Evolutionary conservation across 2,888 invertebrate species (phyloP).

Genomic region (Toxonevra muliebris): DNA sequence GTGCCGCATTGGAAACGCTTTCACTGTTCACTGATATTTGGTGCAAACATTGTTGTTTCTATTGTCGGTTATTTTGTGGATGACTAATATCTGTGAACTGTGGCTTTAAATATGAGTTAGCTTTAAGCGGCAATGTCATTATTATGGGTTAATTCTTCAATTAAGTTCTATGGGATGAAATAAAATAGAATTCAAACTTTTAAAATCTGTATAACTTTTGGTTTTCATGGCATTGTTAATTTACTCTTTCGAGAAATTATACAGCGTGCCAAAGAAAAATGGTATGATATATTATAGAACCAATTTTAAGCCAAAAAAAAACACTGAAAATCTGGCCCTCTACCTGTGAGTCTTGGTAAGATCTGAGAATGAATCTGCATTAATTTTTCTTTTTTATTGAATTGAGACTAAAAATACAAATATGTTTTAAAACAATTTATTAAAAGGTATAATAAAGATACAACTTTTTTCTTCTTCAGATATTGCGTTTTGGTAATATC

Average conservation of each 20-base stretch:
- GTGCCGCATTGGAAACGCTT: background rate
- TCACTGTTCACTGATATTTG: background rate
- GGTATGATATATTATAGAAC: too few relatives aligned
- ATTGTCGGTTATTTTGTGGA: background rate
- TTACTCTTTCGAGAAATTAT: too few relatives aligned
- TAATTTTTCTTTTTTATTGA: too few relatives aligned
- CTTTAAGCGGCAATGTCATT: too few relatives aligned
- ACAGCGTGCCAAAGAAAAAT: too few relatives aligned
- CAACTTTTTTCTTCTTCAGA: constrained; percentile 11
- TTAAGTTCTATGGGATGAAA: background rate
- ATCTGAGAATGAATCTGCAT: too few relatives aligned
- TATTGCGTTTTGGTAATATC: constrained; percentile 17
- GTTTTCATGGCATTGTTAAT: too few relatives aligned
- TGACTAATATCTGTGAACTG: background rate
- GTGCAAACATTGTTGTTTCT: background rate
- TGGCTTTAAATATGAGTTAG: background rate
- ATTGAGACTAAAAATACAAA: too few relatives aligned
- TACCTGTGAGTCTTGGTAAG: too few relatives aligned
- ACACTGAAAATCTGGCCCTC: too few relatives aligned
- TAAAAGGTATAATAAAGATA: constrained; percentile 26
- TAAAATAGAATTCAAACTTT: background rate
- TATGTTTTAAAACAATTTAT: constrained; percentile 21
- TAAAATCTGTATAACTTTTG: background rate
- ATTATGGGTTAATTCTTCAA: background rate
- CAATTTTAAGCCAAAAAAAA: too few relatives aligned